These are phyloP conservation scores for Eucidaris tribuloides DNA, from an alignment of 35 echinoderm and acorn worm species.

Conservation along the genomic window DNA sequence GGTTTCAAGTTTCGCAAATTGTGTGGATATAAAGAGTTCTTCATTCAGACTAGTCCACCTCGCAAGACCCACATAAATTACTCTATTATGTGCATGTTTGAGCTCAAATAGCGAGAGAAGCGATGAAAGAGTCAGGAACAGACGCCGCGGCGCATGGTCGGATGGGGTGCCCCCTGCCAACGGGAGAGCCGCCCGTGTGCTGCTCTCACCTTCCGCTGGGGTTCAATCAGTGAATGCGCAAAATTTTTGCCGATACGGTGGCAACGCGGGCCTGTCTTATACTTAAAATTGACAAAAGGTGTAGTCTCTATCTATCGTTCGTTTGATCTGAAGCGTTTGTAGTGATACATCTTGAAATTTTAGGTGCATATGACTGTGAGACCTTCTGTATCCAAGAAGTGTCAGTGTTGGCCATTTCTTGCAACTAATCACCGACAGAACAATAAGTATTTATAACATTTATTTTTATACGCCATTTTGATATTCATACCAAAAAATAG, in stretches of 20 bases:
- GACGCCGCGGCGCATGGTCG: not conserved
- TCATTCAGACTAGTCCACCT: slow-evolving; percentile 19
- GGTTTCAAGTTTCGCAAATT: slow-evolving; percentile 38
- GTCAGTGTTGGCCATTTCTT: no score
- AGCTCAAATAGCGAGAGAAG: slow-evolving; percentile 12
- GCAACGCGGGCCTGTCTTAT: not conserved
- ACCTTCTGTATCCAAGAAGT: no score
- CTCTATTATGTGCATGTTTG: slow-evolving; percentile 36
- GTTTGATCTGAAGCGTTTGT: no score
- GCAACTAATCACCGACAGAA: no score
- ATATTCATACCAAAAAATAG: no score
- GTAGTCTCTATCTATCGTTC: no score
- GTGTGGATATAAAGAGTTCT: slow-evolving; percentile 27
- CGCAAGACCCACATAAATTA: slow-evolving; percentile 35
- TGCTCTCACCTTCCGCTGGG: not conserved
- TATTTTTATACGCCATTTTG: no score
- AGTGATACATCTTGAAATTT: no score
- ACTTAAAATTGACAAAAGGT: not conserved
- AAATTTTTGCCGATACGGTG: not conserved
- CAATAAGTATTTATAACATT: no score
- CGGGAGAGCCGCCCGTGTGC: not conserved
- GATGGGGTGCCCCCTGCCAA: not conserved
- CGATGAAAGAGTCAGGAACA: slow-evolving; percentile 10
- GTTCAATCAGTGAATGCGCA: not conserved
- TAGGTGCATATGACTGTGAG: no score